Conservation (phyloP, 2,888 invertebrate species). For the Metacarcinus magister region DNA sequence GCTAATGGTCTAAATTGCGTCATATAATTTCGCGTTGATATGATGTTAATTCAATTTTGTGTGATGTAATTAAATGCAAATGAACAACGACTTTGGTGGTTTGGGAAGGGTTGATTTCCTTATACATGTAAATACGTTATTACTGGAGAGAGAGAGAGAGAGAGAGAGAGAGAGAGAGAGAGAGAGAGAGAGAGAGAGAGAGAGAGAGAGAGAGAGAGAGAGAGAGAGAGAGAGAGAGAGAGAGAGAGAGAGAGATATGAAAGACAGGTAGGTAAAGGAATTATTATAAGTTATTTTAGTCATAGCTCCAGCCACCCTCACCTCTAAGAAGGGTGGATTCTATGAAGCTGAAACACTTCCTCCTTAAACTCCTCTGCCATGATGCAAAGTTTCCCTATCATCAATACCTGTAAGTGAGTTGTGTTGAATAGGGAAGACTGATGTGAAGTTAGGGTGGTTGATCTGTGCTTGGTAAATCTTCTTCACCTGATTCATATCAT, state of each 20-base stretch:
- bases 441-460: too few relatives aligned
- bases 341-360: too few relatives aligned
- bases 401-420: too few relatives aligned
- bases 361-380: too few relatives aligned
- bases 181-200: constrained; percentile 26
- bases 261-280: neutral
- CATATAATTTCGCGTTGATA: neutral
- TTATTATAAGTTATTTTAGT: too few relatives aligned
- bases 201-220: constrained; percentile 26
- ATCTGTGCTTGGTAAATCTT: too few relatives aligned
- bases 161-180: constrained; percentile 15
- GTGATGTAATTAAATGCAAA: neutral
- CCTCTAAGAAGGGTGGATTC: too few relatives aligned
- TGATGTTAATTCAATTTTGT: neutral
- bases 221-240: neutral
- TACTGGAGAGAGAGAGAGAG: neutral
- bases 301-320: too few relatives aligned
- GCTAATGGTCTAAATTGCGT: neutral
- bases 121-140: too few relatives aligned
- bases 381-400: too few relatives aligned
- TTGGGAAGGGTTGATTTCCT: neutral
- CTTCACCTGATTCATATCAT: neutral
- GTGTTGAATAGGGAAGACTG: too few relatives aligned
- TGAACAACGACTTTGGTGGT: constrained; percentile 14
- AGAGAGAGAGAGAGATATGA: neutral